These are phyloP conservation scores for Dysidea cf. avara DNA, from an alignment of 37 sponge, comb jelly and placozoan species.

Conservation along the genomic window DNA sequence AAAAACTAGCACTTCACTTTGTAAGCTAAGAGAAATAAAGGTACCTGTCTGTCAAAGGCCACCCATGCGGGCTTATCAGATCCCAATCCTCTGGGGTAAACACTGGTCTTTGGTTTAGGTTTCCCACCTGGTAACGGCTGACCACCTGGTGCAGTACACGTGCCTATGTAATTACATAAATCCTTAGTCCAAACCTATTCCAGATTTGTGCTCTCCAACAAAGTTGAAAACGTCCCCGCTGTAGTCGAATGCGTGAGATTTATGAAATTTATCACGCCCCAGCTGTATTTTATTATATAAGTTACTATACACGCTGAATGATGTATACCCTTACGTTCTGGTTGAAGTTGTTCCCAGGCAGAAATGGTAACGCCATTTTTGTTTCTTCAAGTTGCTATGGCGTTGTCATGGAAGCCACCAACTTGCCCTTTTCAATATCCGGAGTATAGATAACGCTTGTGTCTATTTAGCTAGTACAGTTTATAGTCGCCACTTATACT, in stretches of 20 bases:
- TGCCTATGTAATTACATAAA: neutral
- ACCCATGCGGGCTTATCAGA: constrained; percentile 93
- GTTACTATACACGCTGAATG: neutral
- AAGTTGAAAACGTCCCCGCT: constrained; percentile 75
- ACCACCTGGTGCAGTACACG: constrained; percentile 45
- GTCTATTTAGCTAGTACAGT: too few relatives aligned
- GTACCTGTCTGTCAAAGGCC: constrained; percentile 93
- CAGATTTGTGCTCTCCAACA: constrained; percentile 78
- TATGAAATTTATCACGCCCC: constrained; percentile 79
- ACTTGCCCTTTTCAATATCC: too few relatives aligned
- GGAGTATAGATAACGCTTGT: too few relatives aligned
- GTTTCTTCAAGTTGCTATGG: neutral
- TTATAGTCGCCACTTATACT: too few relatives aligned
- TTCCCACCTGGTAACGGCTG: constrained; percentile 67
- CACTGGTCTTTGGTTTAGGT: constrained; percentile 46
- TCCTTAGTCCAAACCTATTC: constrained; percentile 62
- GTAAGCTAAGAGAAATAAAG: neutral
- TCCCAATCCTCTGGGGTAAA: constrained; percentile 84
- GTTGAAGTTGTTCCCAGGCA: constrained; percentile 91
- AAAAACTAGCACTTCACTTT: neutral
- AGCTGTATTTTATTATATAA: constrained; percentile 48
- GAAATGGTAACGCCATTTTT: constrained; percentile 89
- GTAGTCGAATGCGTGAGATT: constrained; percentile 92
- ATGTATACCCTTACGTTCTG: constrained; percentile 68
- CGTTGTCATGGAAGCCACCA: too few relatives aligned